A percentile compares a stretch with the other conserved stretches of the same genome.
Evolutionary conservation across 1,140 invertebrate genomes (phyloP).

Genomic region (Pantala flavescens): DNA sequence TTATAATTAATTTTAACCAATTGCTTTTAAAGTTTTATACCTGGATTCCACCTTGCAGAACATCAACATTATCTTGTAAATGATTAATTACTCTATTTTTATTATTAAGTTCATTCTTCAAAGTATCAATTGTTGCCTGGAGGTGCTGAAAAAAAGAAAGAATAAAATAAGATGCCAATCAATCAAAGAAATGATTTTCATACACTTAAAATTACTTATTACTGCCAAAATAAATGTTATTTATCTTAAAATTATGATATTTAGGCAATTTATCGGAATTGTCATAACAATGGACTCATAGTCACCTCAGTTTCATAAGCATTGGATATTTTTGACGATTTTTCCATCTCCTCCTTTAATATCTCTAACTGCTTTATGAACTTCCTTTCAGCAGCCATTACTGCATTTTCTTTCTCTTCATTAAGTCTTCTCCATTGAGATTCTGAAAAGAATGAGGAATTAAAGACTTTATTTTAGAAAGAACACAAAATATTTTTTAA

Average conservation of each 20-base stretch:
- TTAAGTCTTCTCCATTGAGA: slow-evolving; percentile 41
- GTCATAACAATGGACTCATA: not conserved
- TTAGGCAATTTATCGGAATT: not conserved
- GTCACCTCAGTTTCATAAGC: not conserved
- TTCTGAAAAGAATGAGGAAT: slow-evolving; percentile 30
- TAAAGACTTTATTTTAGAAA: not conserved
- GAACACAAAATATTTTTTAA: not conserved
- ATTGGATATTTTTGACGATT: not conserved
- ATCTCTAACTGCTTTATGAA: slow-evolving; percentile 39
- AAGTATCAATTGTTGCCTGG: not conserved
- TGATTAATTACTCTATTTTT: not conserved
- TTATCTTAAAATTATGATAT: not conserved
- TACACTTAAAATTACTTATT: not conserved
- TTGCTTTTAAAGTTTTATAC: not conserved
- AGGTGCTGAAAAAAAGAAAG: not conserved
- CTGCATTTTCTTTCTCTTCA: slow-evolving; percentile 41
- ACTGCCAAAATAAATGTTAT: not conserved
- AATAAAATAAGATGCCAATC: not conserved
- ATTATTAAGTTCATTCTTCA: not conserved
- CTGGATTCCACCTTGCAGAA: not conserved
- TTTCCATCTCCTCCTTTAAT: slow-evolving; percentile 25
- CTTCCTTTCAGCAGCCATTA: slow-evolving; percentile 39
- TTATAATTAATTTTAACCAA: not conserved
- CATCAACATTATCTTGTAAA: not conserved
- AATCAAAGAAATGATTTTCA: not conserved